Percentiles rank a stretch among this genome's conserved stretches.
These are phyloP conservation scores for Pteria penguin DNA, from an alignment of 2,888 invertebrate genomes.

Conservation along the genomic window DNA sequence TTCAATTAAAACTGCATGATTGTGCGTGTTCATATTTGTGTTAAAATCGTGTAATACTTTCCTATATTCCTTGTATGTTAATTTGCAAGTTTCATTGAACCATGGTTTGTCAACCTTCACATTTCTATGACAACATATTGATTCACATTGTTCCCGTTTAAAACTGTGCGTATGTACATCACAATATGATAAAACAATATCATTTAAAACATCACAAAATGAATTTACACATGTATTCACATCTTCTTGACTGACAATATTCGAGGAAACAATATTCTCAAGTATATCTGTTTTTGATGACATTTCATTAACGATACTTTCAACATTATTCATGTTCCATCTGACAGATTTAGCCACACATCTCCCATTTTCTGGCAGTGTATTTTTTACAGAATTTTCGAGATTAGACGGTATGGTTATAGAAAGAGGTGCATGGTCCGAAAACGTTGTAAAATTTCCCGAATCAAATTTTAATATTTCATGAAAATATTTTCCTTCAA, in stretches of 20 bases:
- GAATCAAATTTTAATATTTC: background rate
- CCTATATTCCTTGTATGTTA: background rate
- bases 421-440: background rate
- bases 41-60: background rate
- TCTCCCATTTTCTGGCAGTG: background rate
- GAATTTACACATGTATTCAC: background rate
- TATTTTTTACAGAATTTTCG: background rate
- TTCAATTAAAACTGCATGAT: background rate
- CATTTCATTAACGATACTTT: background rate
- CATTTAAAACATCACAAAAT: background rate
- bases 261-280: background rate
- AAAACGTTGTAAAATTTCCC: background rate
- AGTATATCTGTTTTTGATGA: background rate
- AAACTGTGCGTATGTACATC: background rate
- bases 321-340: background rate
- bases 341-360: background rate
- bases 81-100: constrained; percentile 1
- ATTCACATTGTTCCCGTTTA: background rate
- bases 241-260: background rate
- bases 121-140: background rate
- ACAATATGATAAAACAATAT: background rate
- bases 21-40: background rate
- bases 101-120: background rate
- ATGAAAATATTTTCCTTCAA: background rate
- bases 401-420: background rate